Evolutionary conservation across 1,140 invertebrate species (phyloP).

Genomic region (Bombus haemorrhoidalis): DNA sequence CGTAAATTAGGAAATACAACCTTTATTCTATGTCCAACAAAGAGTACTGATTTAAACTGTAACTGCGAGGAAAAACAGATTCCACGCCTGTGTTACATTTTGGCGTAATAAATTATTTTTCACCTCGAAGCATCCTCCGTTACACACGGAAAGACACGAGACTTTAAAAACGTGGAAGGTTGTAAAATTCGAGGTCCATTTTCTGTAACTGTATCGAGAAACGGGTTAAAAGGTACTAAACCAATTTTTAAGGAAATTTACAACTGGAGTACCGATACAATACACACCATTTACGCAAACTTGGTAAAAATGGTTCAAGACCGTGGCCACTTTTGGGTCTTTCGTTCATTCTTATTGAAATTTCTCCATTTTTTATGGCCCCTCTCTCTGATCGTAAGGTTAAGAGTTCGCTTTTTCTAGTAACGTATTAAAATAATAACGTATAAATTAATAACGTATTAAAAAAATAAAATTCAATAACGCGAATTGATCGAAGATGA

Average conservation of each 20-base stretch:
- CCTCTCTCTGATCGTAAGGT: too few relatives aligned
- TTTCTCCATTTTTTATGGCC: too few relatives aligned
- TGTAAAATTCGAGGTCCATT: conserved; percentile 66
- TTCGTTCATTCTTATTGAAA: neutral
- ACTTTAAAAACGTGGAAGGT: neutral
- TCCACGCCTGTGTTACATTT: conserved; percentile 53
- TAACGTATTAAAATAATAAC: too few relatives aligned
- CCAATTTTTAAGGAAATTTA: conserved; percentile 72
- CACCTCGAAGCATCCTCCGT: neutral
- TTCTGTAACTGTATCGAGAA: conserved; percentile 68
- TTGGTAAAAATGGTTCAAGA: conserved; percentile 55
- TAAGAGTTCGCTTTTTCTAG: too few relatives aligned
- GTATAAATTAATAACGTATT: too few relatives aligned
- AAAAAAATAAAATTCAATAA: too few relatives aligned
- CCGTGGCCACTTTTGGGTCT: conserved; percentile 12
- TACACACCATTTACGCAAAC: conserved; percentile 60
- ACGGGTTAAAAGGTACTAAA: conserved; percentile 74
- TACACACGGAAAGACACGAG: neutral
- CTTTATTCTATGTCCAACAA: conserved; percentile 58
- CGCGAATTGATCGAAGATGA: too few relatives aligned
- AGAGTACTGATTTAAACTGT: conserved; percentile 75
- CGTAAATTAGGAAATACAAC: conserved; percentile 74
- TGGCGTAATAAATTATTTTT: conserved; percentile 75
- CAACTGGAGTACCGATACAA: conserved; percentile 58
- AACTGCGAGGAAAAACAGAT: conserved; percentile 75